phyloP scores from a whole-genome alignment of 2,797 vertebrate species.

The Sebastes taczanowskii region DNA sequence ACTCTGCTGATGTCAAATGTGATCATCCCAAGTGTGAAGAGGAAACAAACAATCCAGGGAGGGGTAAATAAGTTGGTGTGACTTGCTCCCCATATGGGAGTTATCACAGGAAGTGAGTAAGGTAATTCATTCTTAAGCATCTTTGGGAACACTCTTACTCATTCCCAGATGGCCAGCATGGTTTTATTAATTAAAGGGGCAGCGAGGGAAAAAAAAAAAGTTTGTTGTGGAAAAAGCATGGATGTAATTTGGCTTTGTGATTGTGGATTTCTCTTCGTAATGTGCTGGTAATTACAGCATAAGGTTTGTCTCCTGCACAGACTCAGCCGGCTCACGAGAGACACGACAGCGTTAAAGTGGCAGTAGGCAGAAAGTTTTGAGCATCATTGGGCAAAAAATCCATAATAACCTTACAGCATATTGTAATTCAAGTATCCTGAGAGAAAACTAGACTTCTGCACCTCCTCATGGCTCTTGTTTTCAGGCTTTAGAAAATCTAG shows the following conservation, averaged over 20 bases:
- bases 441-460: no score
- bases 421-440: no score
- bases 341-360: not conserved
- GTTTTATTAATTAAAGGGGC: constrained; percentile 79
- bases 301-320: constrained; percentile 51
- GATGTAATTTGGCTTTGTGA: constrained; percentile 73
- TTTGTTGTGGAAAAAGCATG: constrained; percentile 74
- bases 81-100: constrained; percentile 67
- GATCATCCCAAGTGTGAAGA: constrained; percentile 49
- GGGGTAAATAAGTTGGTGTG: constrained; percentile 51
- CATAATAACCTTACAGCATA: no score
- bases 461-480: no score
- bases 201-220: constrained; percentile 21
- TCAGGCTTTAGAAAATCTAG: no score
- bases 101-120: constrained; percentile 69
- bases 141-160: constrained; percentile 69
- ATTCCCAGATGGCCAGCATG: constrained; percentile 79
- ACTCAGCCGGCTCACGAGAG: constrained; percentile 20
- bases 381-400: rapidly evolving
- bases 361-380: no score
- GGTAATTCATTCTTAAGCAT: constrained; percentile 72
- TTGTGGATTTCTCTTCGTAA: constrained; percentile 73
- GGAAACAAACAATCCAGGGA: constrained; percentile 52
- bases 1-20: constrained; percentile 43
- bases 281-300: constrained; percentile 71